Base-by-base conservation (phyloP, 2,888 invertebrate genomes). In the Lepeophtheirus nordmannii region DNA sequence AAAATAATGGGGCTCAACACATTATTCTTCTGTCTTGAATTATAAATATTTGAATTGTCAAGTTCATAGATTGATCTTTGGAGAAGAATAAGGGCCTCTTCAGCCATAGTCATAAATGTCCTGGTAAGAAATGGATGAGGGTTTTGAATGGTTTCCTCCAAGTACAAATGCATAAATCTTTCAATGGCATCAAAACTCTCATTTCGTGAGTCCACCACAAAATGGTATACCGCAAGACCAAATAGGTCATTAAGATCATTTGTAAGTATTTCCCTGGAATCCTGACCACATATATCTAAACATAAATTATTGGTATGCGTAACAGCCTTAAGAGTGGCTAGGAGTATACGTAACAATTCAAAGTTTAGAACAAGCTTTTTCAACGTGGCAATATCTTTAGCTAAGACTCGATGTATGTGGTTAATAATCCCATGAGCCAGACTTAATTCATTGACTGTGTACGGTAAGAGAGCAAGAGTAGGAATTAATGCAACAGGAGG, bases 201-300 rank as follows among this genome's bases (percentile, higher is more conserved):
- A 20, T 57, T 57, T 30, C 57, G 22, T 22, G 20, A 11, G 57
- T 22, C 20, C 57, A 11, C n/a, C 22, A 57, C 57, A 57, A 57
- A 30, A 30, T 30, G 30, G 7, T 30, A 30, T 30, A 57, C 23
- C 57, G 1, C n/a, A 57, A 30, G 10, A 57, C 62, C 17, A 9
- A 62, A 23, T n/a, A 62, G 17, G 41, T 62, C 9, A n/a, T 62
- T 20, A 1, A 62, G 40, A 20, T 62, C 62, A 10, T 62, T 30
- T 14, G 9, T 40, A 11, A 62, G n/a, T 20, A 62, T 62, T n/a
- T 62, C 62, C 41, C 62, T n/a, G 38, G 22, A 20, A 40, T 62
- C 62, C 23, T 62, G 38, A 17, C 40, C 62, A 39, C 20, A 37
- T 14, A 62, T 62, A 23, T 62, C 62, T 10, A 41, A 62, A 17